phyloP scores from a whole-genome alignment of 2,113 vertebrate genomes.

The Todiramphus chloris region DNA sequence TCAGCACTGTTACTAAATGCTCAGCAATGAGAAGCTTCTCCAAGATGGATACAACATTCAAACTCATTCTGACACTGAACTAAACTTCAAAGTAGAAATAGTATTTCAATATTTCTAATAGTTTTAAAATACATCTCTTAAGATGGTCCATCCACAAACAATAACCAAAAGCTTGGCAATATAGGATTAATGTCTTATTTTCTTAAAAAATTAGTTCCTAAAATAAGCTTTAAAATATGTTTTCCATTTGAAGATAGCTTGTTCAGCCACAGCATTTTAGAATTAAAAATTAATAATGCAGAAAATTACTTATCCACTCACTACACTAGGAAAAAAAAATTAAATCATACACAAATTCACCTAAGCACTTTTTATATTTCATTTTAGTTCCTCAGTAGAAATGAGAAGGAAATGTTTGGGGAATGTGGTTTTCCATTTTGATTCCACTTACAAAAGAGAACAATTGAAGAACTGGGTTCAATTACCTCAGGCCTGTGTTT shows the following conservation, averaged over 20 bases:
- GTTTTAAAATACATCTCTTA: background rate
- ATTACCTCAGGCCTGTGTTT: background rate
- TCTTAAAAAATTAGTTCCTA: background rate
- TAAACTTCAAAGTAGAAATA: background rate
- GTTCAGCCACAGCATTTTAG: background rate
- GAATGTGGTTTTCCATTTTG: background rate
- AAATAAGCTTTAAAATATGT: background rate
- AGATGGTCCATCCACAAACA: background rate
- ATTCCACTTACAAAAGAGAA: background rate
- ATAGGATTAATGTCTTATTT: background rate
- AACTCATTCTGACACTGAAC: background rate
- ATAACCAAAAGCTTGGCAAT: background rate
- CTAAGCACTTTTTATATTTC: background rate
- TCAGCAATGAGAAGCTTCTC: background rate
- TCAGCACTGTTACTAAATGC: background rate
- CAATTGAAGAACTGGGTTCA: background rate
- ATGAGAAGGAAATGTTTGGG: background rate
- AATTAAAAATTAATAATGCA: constrained; percentile 30
- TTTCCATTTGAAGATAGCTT: background rate
- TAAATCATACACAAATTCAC: background rate
- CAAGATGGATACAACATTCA: background rate
- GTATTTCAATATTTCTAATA: background rate
- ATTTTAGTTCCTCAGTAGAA: background rate
- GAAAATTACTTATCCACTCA: background rate
- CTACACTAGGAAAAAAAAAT: background rate